A percentile compares a stretch with the other conserved stretches of the same genome.
Conservation (phyloP, 2,888 invertebrate species). For the Drosophila mulleri region DNA sequence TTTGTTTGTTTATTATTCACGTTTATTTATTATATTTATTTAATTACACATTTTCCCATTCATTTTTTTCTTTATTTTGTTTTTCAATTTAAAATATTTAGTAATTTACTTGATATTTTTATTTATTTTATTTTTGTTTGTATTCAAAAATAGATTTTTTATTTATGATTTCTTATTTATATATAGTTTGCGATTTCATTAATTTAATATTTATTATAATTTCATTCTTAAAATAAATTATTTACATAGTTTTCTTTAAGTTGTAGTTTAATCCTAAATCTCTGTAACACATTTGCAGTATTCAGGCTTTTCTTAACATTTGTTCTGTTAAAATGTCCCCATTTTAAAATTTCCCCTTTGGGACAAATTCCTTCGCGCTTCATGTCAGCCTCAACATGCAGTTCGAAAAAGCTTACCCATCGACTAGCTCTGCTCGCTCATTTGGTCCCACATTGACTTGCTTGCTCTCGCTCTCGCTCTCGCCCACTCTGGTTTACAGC, state of each 20-base stretch:
- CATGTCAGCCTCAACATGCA: neutral
- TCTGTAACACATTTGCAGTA: neutral
- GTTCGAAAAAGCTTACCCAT: conserved; percentile 59
- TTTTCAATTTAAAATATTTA: neutral
- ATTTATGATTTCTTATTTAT: too few species aligned
- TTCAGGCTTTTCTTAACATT: neutral
- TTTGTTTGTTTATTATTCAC: neutral
- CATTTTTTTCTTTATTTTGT: too few species aligned
- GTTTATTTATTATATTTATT: neutral
- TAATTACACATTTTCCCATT: too few species aligned
- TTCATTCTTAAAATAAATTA: too few species aligned
- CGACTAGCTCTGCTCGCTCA: neutral
- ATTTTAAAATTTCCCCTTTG: conserved; percentile 41
- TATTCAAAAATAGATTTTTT: too few species aligned
- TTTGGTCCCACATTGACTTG: conserved; percentile 4
- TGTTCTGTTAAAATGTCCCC: conserved; percentile 18
- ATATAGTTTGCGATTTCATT: neutral
- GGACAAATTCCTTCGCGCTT: conserved; percentile 39
- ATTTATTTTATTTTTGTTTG: too few species aligned
- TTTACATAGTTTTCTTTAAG: too few species aligned
- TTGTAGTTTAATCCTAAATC: too few species aligned
- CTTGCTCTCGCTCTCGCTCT: conserved; percentile 14
- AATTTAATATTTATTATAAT: too few species aligned
- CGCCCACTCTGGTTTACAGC: neutral
- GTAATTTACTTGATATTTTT: neutral